A percentile compares a stretch with the other conserved stretches of the same genome.
phyloP scores from a whole-genome alignment of 2,888 invertebrate species.

The Plebejus argus region DNA sequence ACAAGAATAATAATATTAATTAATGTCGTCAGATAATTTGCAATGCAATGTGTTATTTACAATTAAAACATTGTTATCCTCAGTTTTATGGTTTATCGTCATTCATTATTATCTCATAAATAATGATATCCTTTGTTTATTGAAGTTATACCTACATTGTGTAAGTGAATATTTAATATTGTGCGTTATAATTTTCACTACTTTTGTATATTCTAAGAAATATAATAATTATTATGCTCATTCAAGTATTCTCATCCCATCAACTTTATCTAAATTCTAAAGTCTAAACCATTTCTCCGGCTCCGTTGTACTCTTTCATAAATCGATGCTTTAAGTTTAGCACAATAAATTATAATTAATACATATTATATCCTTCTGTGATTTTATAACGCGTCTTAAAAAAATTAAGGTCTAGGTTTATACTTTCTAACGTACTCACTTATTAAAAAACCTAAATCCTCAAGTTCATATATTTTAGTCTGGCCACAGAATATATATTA shows the following conservation, averaged over 20 bases:
- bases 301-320: neutral
- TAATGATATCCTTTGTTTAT: neutral
- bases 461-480: neutral
- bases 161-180: neutral
- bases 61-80: neutral
- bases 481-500: too few relatives aligned
- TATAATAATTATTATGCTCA: too few relatives aligned
- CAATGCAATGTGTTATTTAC: constrained; percentile 1
- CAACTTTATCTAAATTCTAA: too few relatives aligned
- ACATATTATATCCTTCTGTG: too few relatives aligned
- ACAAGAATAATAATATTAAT: neutral
- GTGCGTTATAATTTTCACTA: too few relatives aligned
- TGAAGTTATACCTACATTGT: neutral
- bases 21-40: neutral
- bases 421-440: too few relatives aligned
- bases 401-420: too few relatives aligned
- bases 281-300: neutral
- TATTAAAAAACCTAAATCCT: neutral
- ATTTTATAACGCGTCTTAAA: too few relatives aligned
- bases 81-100: neutral
- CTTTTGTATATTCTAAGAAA: too few relatives aligned
- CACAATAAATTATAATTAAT: too few relatives aligned
- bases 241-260: too few relatives aligned
- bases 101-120: neutral
- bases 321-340: too few relatives aligned